Evolutionary conservation across 1,140 invertebrate genomes (phyloP).

Genomic region (Phymastichus coffea): DNA sequence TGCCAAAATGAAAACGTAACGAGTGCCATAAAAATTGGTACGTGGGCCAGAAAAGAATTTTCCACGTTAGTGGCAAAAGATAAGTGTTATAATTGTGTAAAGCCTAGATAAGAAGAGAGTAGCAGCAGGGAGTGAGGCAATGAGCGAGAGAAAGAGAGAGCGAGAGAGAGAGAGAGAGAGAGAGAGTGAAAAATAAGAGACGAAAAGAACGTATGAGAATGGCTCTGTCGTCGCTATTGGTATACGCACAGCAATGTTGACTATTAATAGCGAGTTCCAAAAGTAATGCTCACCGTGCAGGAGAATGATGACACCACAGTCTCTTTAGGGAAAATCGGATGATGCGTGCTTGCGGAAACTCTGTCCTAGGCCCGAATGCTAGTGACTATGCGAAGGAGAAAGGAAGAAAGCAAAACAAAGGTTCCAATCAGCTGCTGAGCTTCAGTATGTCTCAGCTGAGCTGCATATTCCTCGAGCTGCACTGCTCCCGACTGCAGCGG

Average conservation of each 20-base stretch:
- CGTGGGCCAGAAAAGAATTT: no score
- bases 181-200: constrained; percentile 3
- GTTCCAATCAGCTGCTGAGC: neutral
- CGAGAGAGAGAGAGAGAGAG: neutral
- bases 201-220: no score
- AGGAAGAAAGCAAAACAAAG: neutral
- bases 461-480: constrained; percentile 7
- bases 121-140: no score
- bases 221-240: constrained; percentile 20
- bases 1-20: no score
- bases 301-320: constrained; percentile 20
- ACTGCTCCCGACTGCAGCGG: neutral
- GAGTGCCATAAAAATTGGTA: no score
- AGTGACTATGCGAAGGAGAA: neutral
- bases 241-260: constrained; percentile 20
- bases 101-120: no score
- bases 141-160: neutral
- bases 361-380: neutral
- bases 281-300: constrained; percentile 24
- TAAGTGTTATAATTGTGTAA: no score
- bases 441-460: no score
- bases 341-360: neutral
- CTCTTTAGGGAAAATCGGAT: constrained; percentile 18
- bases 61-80: no score
- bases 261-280: constrained; percentile 25